A percentile compares a stretch with the other conserved stretches of the same genome.
Conservation (phyloP, 2,797 vertebrate genomes). For the Acomys russatus region DNA sequence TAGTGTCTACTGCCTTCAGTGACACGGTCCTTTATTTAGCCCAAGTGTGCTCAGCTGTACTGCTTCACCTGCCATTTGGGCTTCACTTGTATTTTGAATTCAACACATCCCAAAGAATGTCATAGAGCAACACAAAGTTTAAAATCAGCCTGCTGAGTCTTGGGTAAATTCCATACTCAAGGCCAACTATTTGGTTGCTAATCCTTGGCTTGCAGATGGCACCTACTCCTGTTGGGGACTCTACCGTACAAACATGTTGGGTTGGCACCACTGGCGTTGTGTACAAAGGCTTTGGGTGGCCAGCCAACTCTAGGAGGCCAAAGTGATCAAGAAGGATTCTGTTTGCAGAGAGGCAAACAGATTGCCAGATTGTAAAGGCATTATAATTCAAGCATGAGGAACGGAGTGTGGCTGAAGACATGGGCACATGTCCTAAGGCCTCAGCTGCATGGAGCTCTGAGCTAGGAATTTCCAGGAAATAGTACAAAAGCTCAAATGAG, state of each 20-base stretch:
- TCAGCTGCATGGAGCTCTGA: not conserved
- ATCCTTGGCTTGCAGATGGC: not conserved
- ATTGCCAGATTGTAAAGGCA: not conserved
- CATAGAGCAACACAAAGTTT: not conserved
- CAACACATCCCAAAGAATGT: not conserved
- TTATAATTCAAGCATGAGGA: not conserved
- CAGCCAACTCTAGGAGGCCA: not conserved
- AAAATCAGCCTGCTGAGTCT: not conserved
- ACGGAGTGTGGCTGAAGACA: not conserved
- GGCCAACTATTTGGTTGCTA: not conserved
- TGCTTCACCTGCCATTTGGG: not conserved
- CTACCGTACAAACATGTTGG: not conserved
- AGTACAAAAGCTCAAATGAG: not conserved
- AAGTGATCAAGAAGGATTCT: not conserved
- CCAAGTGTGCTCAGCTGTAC: not conserved
- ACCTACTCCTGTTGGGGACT: not conserved
- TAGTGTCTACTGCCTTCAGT: not conserved
- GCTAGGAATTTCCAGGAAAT: not conserved
- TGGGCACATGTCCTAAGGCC: not conserved
- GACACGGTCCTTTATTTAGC: not conserved
- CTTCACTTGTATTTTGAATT: not conserved
- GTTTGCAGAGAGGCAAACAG: not conserved
- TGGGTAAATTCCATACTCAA: not conserved
- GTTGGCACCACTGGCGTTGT: rapidly evolving
- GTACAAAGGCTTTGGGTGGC: not conserved